A percentile compares a stretch with the other conserved stretches of the same genome.
Conservation (phyloP, 2,113 vertebrate species). For the Psettodes erumei region DNA sequence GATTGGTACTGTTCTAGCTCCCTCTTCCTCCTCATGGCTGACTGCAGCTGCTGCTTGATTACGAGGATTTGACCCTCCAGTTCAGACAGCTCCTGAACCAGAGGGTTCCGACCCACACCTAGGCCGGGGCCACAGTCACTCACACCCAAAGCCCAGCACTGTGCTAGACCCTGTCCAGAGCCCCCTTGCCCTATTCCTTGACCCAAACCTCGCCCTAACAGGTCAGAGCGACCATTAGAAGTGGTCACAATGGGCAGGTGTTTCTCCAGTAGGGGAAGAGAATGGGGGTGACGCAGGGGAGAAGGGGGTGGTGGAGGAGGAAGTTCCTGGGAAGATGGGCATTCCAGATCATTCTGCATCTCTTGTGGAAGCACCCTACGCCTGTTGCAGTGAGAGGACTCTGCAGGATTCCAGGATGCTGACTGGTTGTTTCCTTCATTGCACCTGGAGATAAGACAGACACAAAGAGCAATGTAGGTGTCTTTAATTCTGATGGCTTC, state of each 20-base stretch:
- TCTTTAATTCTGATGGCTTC: too few species aligned
- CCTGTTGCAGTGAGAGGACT: constrained; percentile 82
- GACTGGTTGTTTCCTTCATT: constrained; percentile 88
- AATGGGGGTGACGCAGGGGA: constrained; percentile 66
- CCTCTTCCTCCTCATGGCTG: constrained; percentile 92
- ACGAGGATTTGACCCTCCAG: constrained; percentile 93
- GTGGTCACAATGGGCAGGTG: constrained; percentile 83
- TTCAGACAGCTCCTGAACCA: constrained; percentile 91
- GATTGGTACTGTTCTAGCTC: constrained; percentile 94
- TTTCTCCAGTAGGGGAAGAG: constrained; percentile 83
- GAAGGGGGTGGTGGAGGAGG: constrained; percentile 69
- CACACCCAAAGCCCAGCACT: constrained; percentile 55
- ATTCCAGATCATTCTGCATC: constrained; percentile 84
- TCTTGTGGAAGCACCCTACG: constrained; percentile 83
- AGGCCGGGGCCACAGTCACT: constrained; percentile 44
- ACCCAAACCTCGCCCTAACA: constrained; percentile 71
- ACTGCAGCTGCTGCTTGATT: constrained; percentile 94
- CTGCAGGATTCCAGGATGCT: constrained; percentile 86
- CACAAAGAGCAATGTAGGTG: not conserved
- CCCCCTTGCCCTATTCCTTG: constrained; percentile 44
- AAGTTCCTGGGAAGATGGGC: constrained; percentile 84
- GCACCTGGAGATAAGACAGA: constrained; percentile 81
- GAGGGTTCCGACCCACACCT: constrained; percentile 77
- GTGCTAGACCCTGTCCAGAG: constrained; percentile 38
- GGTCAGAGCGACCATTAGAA: constrained; percentile 90